phyloP scores from a whole-genome alignment of 2,113 vertebrate species.

The Phalacrocorax carbo region DNA sequence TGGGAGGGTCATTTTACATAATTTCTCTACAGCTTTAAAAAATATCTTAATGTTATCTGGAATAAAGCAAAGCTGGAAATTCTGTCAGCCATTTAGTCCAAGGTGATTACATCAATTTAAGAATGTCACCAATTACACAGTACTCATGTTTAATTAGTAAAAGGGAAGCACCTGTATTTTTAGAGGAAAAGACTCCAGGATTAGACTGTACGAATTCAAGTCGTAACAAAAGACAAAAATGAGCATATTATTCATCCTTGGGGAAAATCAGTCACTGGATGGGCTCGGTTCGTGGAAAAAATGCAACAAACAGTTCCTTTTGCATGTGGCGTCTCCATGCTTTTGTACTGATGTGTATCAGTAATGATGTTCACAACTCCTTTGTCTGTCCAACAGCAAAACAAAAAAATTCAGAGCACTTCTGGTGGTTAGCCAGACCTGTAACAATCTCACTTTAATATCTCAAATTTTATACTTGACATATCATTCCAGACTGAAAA shows the following conservation, averaged over 20 bases:
- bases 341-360: conserved; percentile 29
- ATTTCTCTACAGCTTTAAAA: conserved; percentile 25
- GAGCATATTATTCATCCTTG: conserved; percentile 65
- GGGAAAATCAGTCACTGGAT: conserved; percentile 64
- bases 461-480: conserved; percentile 36
- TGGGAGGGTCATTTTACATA: neutral
- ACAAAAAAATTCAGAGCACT: neutral
- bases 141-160: conserved; percentile 70
- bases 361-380: conserved; percentile 17
- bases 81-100: conserved; percentile 16
- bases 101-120: conserved; percentile 51
- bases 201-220: conserved; percentile 61
- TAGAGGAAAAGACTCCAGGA: conserved; percentile 71
- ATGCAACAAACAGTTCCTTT: conserved; percentile 13
- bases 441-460: neutral
- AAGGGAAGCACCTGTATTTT: conserved; percentile 82
- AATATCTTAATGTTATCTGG: neutral
- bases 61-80: conserved; percentile 36
- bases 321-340: conserved; percentile 12
- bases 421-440: neutral
- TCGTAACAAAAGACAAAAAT: conserved; percentile 75
- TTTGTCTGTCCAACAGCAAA: conserved; percentile 5
- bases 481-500: neutral
- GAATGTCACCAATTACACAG: conserved; percentile 51
- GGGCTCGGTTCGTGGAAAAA: conserved; percentile 34